phyloP scores from a whole-genome alignment of 2,888 invertebrate genomes.

The Pocota personata region DNA sequence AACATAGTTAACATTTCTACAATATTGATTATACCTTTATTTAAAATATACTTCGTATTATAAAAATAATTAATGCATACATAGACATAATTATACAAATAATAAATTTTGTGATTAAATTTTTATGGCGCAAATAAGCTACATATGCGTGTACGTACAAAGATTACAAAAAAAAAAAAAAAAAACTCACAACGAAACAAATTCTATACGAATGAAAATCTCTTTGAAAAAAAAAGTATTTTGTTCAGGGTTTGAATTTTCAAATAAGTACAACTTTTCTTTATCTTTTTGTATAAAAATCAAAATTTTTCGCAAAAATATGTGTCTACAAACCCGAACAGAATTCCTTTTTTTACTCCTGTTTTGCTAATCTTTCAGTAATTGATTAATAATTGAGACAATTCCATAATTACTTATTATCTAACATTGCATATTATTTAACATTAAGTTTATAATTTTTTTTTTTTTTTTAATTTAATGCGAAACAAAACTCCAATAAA shows the following conservation, averaged over 20 bases:
- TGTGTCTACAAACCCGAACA: constrained; percentile 63
- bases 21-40: constrained; percentile 63
- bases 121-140: constrained; percentile 59
- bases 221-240: constrained; percentile 56
- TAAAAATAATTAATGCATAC: constrained; percentile 60
- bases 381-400: constrained; percentile 36
- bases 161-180: constrained; percentile 37
- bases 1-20: constrained; percentile 11
- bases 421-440: constrained; percentile 44
- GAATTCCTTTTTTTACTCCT: constrained; percentile 57
- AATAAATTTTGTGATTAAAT: constrained; percentile 64
- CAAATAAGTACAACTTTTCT: constrained; percentile 51
- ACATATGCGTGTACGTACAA: constrained; percentile 33
- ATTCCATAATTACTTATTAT: constrained; percentile 16
- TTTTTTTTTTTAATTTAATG: constrained; percentile 20
- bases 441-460: background rate
- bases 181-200: constrained; percentile 1
- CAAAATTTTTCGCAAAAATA: constrained; percentile 3
- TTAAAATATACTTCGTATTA: constrained; percentile 57
- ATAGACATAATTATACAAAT: constrained; percentile 53
- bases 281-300: constrained; percentile 15
- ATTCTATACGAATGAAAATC: background rate
- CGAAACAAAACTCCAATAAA: constrained; percentile 27
- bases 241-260: constrained; percentile 62
- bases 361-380: no score